These are phyloP conservation scores for Polyergus mexicanus DNA, from an alignment of 1,140 invertebrate species.

Conservation along the genomic window DNA sequence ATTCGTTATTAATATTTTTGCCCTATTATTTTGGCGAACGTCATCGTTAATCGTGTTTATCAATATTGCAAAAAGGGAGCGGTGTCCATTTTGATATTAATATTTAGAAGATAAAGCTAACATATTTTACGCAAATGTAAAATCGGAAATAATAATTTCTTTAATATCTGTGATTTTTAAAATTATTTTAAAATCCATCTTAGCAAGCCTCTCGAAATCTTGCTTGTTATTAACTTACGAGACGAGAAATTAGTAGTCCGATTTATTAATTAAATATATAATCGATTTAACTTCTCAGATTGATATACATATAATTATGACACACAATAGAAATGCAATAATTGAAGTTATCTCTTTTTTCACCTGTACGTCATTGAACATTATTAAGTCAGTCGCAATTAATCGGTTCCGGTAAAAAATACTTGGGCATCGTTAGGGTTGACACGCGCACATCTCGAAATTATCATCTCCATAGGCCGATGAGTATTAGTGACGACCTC, in stretches of 20 bases:
- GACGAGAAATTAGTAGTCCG: background rate
- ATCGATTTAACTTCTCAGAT: background rate
- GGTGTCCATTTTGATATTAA: background rate
- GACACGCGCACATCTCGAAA: conserved; percentile 37
- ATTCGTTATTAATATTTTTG: background rate
- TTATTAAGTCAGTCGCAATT: background rate
- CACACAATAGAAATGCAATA: background rate
- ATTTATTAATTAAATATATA: background rate
- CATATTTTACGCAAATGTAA: background rate
- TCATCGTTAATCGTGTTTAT: background rate
- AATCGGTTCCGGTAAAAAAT: background rate
- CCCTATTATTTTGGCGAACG: background rate
- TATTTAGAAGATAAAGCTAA: background rate
- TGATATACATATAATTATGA: background rate
- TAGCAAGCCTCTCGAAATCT: background rate
- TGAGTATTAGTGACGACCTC: conserved; percentile 51
- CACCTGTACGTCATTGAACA: background rate
- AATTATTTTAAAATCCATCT: background rate
- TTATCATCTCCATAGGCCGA: conserved; percentile 60
- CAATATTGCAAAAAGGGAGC: background rate
- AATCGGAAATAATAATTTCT: background rate
- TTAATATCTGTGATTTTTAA: background rate
- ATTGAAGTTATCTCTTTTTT: background rate
- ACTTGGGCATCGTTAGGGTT: conserved; percentile 22
- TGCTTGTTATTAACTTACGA: background rate